These are phyloP conservation scores for Chymomyza fuscimana DNA, from an alignment of 2,888 invertebrate species.

Conservation along the genomic window DNA sequence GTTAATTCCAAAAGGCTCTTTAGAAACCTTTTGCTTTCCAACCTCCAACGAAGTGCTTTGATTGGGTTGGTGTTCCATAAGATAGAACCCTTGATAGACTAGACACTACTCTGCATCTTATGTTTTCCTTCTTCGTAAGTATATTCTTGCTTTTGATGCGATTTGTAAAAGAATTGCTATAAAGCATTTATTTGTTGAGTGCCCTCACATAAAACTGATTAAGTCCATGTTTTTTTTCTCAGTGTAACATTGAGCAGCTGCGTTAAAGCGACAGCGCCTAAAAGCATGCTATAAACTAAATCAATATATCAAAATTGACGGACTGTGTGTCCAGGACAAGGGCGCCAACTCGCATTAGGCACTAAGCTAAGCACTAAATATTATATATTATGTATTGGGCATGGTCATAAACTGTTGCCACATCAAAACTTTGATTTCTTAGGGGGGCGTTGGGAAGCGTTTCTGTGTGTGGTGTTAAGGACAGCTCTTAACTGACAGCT, in stretches of 20 bases:
- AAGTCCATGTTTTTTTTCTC: neutral
- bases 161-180: too few species aligned
- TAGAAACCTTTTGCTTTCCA: too few species aligned
- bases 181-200: too few species aligned
- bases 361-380: neutral
- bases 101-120: too few species aligned
- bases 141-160: too few species aligned
- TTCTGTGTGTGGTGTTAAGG: neutral
- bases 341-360: neutral
- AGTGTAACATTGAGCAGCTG: neutral
- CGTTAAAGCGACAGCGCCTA: neutral
- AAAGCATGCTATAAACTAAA: conserved; percentile 10
- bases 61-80: too few species aligned
- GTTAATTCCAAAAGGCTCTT: too few species aligned
- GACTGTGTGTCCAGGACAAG: neutral
- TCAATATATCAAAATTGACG: conserved; percentile 23
- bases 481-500: neutral
- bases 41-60: too few species aligned
- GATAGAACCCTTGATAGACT: too few species aligned
- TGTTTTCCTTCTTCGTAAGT: too few species aligned
- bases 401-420: neutral
- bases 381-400: neutral
- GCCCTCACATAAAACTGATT: too few species aligned
- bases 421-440: neutral
- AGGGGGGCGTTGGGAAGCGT: neutral